A percentile compares a stretch with the other conserved stretches of the same genome.
phyloP scores from a whole-genome alignment of 2,113 vertebrate genomes.

The Cyphomyrus plagiostoma region DNA sequence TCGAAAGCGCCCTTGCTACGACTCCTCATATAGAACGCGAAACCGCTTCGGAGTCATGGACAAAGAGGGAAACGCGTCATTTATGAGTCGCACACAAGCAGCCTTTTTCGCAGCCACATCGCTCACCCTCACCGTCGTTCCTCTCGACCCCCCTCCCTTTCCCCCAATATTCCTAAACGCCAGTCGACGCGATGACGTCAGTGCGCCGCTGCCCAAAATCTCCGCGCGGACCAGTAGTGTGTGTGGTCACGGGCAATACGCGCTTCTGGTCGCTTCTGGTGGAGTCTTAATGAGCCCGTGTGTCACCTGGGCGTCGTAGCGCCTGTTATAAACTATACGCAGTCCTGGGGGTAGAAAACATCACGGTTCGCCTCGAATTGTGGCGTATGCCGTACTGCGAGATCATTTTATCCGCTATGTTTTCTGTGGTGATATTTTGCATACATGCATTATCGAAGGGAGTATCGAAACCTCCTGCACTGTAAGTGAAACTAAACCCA shows the following conservation, averaged over 20 bases:
- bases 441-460: neutral
- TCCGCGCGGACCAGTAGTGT: neutral
- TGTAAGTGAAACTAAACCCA: neutral
- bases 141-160: slow-evolving; percentile 37
- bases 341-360: neutral
- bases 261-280: too few relatives aligned
- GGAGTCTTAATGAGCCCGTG: neutral
- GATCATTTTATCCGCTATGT: neutral
- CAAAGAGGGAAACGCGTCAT: neutral
- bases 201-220: slow-evolving; percentile 37
- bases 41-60: neutral
- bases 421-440: neutral
- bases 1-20: slow-evolving; percentile 29
- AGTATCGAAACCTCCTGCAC: neutral
- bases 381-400: neutral
- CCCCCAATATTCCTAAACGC: slow-evolving; percentile 35
- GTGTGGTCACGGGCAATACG: neutral
- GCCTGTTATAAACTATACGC: neutral
- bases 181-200: slow-evolving; percentile 35
- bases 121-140: slow-evolving; percentile 40
- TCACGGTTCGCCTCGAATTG: neutral
- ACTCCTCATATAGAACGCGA: slow-evolving; percentile 34
- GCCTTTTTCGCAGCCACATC: slow-evolving; percentile 33
- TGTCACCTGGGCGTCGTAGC: neutral
- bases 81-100: neutral